Percentiles rank a stretch among this genome's conserved stretches.
Conservation (phyloP, 2,797 vertebrate species). For the Channallabes apus region DNA sequence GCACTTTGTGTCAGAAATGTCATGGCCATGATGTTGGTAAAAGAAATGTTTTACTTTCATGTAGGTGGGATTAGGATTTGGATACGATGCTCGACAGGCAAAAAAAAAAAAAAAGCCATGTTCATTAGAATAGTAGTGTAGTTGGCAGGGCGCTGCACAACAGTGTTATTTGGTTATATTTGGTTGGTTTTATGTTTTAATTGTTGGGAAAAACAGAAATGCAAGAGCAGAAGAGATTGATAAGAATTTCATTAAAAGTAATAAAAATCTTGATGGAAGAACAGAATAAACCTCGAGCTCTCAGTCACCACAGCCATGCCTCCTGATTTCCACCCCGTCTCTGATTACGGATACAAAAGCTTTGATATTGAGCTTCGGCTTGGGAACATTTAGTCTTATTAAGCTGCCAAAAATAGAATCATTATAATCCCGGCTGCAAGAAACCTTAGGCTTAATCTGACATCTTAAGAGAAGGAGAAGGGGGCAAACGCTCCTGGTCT, state of each 20-base stretch:
- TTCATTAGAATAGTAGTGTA: not conserved
- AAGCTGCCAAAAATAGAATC: not conserved
- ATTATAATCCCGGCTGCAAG: slow-evolving; percentile 3
- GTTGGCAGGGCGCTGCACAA: not conserved
- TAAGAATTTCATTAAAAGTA: not conserved
- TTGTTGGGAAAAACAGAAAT: not conserved
- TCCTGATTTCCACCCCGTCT: not conserved
- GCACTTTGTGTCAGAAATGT: not conserved
- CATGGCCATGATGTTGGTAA: not conserved
- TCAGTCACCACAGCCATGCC: not conserved
- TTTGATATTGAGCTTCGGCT: not conserved
- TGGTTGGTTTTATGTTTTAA: not conserved
- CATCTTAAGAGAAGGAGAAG: slow-evolving; percentile 9
- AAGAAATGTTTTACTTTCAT: not conserved
- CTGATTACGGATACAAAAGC: not conserved
- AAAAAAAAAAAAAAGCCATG: not conserved
- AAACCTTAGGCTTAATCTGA: slow-evolving; percentile 18
- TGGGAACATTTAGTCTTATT: not conserved
- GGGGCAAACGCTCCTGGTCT: no score
- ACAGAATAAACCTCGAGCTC: not conserved
- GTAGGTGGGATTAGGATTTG: not conserved
- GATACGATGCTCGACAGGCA: not conserved
- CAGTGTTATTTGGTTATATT: not conserved
- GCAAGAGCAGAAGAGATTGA: not conserved
- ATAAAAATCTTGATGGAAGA: not conserved